phyloP scores from a whole-genome alignment of 2,888 invertebrate genomes.

The Cheilosia urbana region DNA sequence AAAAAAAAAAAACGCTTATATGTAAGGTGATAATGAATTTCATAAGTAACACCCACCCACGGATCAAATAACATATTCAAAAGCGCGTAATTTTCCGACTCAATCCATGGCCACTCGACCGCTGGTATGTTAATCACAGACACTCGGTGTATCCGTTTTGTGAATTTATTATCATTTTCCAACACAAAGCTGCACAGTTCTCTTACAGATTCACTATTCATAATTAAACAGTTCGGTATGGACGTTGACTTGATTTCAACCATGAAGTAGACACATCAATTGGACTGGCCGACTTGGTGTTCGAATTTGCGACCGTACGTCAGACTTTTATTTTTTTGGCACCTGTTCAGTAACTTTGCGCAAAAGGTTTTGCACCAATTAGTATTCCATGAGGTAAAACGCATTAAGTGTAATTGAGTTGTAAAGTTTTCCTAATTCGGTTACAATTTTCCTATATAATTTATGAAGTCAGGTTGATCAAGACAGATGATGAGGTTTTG shows the following conservation, averaged over 20 bases:
- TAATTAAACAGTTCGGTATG: slow-evolving; percentile 46
- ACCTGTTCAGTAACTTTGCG: slow-evolving; percentile 43
- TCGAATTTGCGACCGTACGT: slow-evolving; percentile 20
- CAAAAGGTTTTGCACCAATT: slow-evolving; percentile 59
- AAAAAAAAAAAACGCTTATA: too few species aligned
- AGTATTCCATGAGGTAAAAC: slow-evolving; percentile 54
- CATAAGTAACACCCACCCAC: background rate
- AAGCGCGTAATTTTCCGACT: slow-evolving; percentile 27
- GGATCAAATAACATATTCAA: background rate
- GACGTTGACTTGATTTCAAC: slow-evolving; percentile 56
- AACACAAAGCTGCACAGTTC: slow-evolving; percentile 30
- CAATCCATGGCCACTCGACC: slow-evolving; percentile 35
- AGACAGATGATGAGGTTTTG: slow-evolving; percentile 46
- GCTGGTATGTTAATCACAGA: slow-evolving; percentile 21
- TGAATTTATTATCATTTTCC: slow-evolving; percentile 64
- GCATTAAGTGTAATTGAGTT: slow-evolving; percentile 62
- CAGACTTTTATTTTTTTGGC: slow-evolving; percentile 48
- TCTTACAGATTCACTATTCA: too few species aligned
- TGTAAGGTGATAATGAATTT: too few species aligned
- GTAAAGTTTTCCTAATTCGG: slow-evolving; percentile 63
- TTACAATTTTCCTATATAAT: slow-evolving; percentile 22
- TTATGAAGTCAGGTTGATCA: slow-evolving; percentile 15
- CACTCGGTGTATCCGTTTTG: slow-evolving; percentile 48
- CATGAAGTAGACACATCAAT: slow-evolving; percentile 58
- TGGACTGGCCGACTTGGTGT: slow-evolving; percentile 31